These are phyloP conservation scores for Julus scanicus DNA, from an alignment of 2,888 invertebrate species.

Conservation along the genomic window DNA sequence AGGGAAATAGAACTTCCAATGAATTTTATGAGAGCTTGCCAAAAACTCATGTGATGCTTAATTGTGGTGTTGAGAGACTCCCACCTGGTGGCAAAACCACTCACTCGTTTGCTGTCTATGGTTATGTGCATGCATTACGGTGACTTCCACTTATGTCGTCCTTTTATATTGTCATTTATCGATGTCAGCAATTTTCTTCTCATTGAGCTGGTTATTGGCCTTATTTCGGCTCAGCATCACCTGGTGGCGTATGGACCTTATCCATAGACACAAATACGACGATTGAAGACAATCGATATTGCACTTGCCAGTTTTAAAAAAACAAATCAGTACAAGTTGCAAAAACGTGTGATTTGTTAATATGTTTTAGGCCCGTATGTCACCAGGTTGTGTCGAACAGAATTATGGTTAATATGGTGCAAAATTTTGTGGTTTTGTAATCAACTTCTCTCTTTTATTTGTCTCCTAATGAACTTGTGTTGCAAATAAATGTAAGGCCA, in stretches of 20 bases:
- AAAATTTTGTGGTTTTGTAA: not conserved
- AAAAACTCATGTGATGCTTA: not conserved
- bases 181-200: not conserved
- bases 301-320: too few species aligned
- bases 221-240: not conserved
- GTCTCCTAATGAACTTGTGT: not conserved
- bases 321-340: too few species aligned
- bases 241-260: too few species aligned
- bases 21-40: not conserved
- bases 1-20: not conserved
- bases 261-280: too few species aligned
- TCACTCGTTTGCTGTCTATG: not conserved
- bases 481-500: conserved; percentile 1
- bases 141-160: not conserved
- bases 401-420: not conserved
- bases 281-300: too few species aligned
- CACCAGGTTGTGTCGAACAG: too few species aligned
- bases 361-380: too few species aligned
- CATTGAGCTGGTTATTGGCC: not conserved
- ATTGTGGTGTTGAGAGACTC: not conserved
- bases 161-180: conserved; percentile 4
- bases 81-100: not conserved
- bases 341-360: too few species aligned
- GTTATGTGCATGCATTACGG: not conserved
- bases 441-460: not conserved